Evolutionary conservation across 2,113 vertebrate species (phyloP).

Genomic region (Diphyllodes magnificus): DNA sequence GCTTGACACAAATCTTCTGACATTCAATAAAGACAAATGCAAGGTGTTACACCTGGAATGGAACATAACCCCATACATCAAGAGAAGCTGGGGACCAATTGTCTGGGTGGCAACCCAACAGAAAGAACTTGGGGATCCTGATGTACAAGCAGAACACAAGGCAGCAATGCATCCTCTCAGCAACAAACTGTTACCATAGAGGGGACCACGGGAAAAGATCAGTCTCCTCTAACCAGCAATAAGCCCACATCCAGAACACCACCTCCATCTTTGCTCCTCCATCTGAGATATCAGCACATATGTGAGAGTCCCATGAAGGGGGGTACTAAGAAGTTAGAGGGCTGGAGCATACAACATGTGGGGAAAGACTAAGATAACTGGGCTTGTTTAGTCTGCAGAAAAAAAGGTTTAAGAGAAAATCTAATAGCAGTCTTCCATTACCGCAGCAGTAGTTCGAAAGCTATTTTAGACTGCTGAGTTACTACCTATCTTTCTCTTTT

Average conservation of each 20-base stretch:
- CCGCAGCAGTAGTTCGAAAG: not conserved
- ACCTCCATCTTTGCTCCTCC: not conserved
- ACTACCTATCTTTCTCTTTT: not conserved
- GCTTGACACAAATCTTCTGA: not conserved
- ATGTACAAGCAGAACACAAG: not conserved
- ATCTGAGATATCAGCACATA: not conserved
- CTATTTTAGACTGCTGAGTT: not conserved
- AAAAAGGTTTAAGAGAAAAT: not conserved
- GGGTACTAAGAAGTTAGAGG: not conserved
- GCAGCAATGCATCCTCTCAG: not conserved
- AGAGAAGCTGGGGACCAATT: not conserved
- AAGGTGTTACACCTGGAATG: not conserved
- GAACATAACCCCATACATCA: not conserved
- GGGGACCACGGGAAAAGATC: not conserved
- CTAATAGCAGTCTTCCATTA: not conserved
- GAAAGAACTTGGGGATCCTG: not conserved
- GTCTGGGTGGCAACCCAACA: not conserved
- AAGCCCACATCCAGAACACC: not conserved
- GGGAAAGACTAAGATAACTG: not conserved
- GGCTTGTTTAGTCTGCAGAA: not conserved
- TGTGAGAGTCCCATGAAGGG: accelerated
- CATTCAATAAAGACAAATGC: not conserved
- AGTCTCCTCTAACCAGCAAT: not conserved
- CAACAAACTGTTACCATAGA: not conserved
- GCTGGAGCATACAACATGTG: not conserved